Base-by-base conservation (phyloP, 2,113 vertebrate genomes). In the Brienomyrus longianalis region DNA sequence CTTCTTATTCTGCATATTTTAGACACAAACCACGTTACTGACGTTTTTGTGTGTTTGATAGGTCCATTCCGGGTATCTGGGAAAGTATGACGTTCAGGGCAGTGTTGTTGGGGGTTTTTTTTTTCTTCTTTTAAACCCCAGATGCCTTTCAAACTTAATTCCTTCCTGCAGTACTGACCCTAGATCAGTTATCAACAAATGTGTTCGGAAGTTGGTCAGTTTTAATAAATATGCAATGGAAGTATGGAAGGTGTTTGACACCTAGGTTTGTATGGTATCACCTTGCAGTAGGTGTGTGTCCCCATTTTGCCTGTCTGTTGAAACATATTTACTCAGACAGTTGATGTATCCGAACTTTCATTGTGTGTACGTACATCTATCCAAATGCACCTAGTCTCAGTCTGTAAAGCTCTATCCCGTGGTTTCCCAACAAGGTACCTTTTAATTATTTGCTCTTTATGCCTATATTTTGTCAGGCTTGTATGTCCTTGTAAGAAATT, bases 181-280 rank as follows among this genome's bases (percentile, higher is more conserved):
- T 27, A 59, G 87, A 39, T 45, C 15, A 66, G 54, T 19, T 43
- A 10, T 59, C 86, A 39, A 7, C 45, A 87, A 84, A 48, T 84
- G 39, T 23, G 11, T 83, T 83, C 1, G 35, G 77, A 83, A 45
- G 35, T 83, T 21, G 35, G 23, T 62, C 43, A 43, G 77, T 9
- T 31, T 86, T 47, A 87, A 31, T 87, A 87, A 56, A 56, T 59
- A 39, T 87, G 86, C 52, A 48, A 87, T 59, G 13, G 52, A 56
- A 59, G 31, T 54, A n/a, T 52, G 48, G 47, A 54, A 54, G 50
- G 6, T 87, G 54, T 59, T n/a, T 87, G 51, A 31, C 31, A 62
- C 39, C 51, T 35, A 62, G 9, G 19, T 43, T 17, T 39, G 1
- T 45, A 21, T 15, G 7, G 35, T 62, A 45, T 88, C 23, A 54